Base-by-base conservation (phyloP, 2,888 invertebrate genomes). In the Noctua comes region DNA sequence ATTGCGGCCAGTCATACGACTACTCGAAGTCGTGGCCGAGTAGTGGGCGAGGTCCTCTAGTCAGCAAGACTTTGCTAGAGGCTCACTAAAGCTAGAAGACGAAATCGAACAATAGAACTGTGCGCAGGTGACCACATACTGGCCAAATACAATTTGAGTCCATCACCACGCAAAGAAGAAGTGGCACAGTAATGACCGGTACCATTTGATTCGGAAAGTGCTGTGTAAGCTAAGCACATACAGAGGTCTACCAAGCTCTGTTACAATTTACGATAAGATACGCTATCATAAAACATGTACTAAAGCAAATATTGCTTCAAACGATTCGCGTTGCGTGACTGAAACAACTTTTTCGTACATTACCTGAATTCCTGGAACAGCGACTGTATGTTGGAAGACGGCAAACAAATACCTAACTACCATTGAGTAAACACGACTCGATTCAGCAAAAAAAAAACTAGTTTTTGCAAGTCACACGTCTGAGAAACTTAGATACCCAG, bases 191-290 rank as follows among this genome's bases (percentile, higher is more conserved):
- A 16, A n/a, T 77, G 31, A 27, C 31, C n/a, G 31, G 27, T 21
- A 68, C 13, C 27, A 21, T 11, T 46, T 7, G 16, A 24, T 0
- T 21, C 24, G 2, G 7, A 79, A 79, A 79, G 13, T 70, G 79
- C 70, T 65, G 64, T 24, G 54, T 79, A 36, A 57, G 27, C 46
- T 71, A 57, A 43, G 24, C 18, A 27, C 21, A 40, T 24, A 76
- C 16, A 57, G 21, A 40, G 21, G 72, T 65, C 24, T 48, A n/a
- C 27, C 48, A 43, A 48, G 54, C 43, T 36, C 48, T 36, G 74
- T 65, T 65, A 57, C 18, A 75, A 65, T 27, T 70, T 36, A 13
- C 36, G 80, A 82, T 82, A 76, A 81, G 80, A 80, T 80, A 80
- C 0, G 43, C 48, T 80, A 80, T 80, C 80, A 68, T 16, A 59